A percentile compares a stretch with the other conserved stretches of the same genome.
phyloP scores from a whole-genome alignment of 1,140 invertebrate genomes.

The Aethina tumida region DNA sequence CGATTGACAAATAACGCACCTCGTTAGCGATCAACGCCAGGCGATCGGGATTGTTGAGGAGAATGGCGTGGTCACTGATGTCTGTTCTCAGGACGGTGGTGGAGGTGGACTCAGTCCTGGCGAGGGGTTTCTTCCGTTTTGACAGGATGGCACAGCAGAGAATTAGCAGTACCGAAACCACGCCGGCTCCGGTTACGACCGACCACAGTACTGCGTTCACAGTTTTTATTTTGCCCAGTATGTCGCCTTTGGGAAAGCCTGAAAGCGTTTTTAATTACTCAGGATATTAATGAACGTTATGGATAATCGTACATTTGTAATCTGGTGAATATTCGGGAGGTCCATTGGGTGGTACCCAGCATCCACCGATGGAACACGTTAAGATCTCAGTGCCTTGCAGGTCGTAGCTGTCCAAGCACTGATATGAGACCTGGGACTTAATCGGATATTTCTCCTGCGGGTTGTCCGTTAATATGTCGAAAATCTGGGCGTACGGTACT shows the following conservation, averaged over 20 bases:
- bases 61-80: constrained; percentile 24
- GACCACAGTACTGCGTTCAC: constrained; percentile 32
- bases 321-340: constrained; percentile 8
- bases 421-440: constrained; percentile 36
- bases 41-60: constrained; percentile 34
- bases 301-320: not conserved
- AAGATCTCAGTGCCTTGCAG: constrained; percentile 34
- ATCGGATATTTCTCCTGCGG: constrained; percentile 22
- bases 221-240: constrained; percentile 24
- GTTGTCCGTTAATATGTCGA: constrained; percentile 10
- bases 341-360: constrained; percentile 37
- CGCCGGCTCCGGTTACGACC: constrained; percentile 33
- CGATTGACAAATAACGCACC: too few relatives aligned
- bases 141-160: constrained; percentile 33
- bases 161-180: constrained; percentile 33
- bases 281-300: not conserved
- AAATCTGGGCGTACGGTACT: constrained; percentile 16
- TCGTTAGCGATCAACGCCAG: constrained; percentile 41
- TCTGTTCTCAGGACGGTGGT: constrained; percentile 17
- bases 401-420: constrained; percentile 36
- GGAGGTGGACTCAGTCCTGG: constrained; percentile 22
- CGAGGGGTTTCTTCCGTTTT: constrained; percentile 23
- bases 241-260: constrained; percentile 22
- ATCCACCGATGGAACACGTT: constrained; percentile 36
- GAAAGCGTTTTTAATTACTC: constrained; percentile 2